Evolutionary conservation across 2,797 vertebrate genomes (phyloP).

Genomic region (Novumbra hubbsi): DNA sequence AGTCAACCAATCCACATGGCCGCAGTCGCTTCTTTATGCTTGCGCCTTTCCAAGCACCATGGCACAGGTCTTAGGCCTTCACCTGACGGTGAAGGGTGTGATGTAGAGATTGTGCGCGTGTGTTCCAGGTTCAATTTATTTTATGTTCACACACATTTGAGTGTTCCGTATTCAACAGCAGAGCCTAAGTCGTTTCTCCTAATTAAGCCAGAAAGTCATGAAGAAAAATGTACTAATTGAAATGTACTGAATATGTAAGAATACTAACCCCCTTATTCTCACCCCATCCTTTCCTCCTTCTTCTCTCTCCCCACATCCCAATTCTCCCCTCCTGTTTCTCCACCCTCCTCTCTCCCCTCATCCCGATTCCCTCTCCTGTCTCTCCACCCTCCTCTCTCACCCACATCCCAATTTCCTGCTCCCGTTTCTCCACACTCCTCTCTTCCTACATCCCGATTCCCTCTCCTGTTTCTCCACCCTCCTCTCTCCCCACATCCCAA

Average conservation of each 20-base stretch:
- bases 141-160: not conserved
- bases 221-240: not conserved
- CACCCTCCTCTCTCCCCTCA: no score
- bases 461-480: no score
- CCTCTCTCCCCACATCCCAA: conserved; percentile 4
- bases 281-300: not conserved
- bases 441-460: no score
- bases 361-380: no score
- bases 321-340: not conserved
- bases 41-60: not conserved
- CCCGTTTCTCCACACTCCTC: no score
- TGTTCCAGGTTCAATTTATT: not conserved
- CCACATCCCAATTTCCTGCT: no score
- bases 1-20: not conserved
- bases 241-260: not conserved
- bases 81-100: not conserved
- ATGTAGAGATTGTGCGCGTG: not conserved
- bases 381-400: no score
- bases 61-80: not conserved
- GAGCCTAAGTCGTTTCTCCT: no score
- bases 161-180: not conserved
- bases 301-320: not conserved
- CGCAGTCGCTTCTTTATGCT: not conserved
- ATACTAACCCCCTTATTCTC: not conserved
- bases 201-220: not conserved